Percentiles rank a stretch among this genome's conserved stretches.
Conservation (phyloP, 2,888 invertebrate genomes). For the Anarsia innoxiella region DNA sequence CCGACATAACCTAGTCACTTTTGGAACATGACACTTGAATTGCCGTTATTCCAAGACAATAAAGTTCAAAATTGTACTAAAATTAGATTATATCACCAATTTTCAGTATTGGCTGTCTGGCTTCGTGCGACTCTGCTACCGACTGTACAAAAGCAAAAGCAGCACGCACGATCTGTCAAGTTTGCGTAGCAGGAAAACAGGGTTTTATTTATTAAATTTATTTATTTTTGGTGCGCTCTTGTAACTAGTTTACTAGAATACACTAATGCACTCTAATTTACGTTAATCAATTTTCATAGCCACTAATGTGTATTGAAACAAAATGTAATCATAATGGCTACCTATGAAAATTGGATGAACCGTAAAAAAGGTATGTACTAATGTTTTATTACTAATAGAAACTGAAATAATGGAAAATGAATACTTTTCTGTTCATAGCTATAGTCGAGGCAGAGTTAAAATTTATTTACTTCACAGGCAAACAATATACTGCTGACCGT, state of each 20-base stretch:
- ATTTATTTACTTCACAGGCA: constrained; percentile 58
- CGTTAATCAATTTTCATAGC: constrained; percentile 18
- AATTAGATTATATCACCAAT: neutral
- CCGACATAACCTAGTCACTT: constrained; percentile 4
- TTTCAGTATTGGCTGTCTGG: neutral
- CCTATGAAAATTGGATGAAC: constrained; percentile 64
- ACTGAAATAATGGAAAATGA: neutral
- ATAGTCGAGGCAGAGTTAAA: too few relatives aligned
- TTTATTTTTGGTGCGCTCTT: constrained; percentile 32
- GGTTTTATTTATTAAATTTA: constrained; percentile 30
- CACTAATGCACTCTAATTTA: neutral
- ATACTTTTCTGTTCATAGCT: neutral
- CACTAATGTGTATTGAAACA: constrained; percentile 13
- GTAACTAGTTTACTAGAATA: constrained; percentile 22
- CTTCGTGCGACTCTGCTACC: neutral
- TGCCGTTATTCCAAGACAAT: neutral
- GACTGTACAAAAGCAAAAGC: constrained; percentile 8
- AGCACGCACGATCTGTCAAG: constrained; percentile 23
- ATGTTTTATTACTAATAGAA: too few relatives aligned
- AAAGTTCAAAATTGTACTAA: neutral
- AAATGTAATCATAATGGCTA: constrained; percentile 60
- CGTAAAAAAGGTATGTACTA: constrained; percentile 65
- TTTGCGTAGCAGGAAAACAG: constrained; percentile 38
- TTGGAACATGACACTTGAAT: neutral
- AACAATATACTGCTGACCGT: constrained; percentile 78